Evolutionary conservation across 2,888 invertebrate genomes (phyloP).

Genomic region (Harpalus rubripes): DNA sequence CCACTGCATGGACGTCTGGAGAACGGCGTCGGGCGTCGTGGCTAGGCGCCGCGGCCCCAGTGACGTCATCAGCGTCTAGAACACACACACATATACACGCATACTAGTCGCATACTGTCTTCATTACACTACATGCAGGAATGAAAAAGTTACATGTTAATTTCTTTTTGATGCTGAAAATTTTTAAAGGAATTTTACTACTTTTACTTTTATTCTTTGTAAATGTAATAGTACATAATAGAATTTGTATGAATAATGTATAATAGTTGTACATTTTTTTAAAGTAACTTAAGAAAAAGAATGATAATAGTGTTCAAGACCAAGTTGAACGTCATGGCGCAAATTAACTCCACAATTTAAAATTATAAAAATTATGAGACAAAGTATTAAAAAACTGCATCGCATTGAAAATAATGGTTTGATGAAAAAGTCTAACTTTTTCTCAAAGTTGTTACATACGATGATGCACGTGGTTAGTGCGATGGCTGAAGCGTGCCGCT

Average conservation of each 20-base stretch:
- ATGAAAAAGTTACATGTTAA: not conserved
- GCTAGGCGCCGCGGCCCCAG: conserved; percentile 59
- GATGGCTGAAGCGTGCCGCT: no score
- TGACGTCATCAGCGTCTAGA: conserved; percentile 63
- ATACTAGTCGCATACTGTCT: not conserved
- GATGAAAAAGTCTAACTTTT: no score
- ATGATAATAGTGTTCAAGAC: no score
- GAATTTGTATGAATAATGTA: not conserved
- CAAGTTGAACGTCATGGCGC: no score
- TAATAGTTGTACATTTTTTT: not conserved
- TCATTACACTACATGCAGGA: not conserved
- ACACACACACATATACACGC: conserved; percentile 15
- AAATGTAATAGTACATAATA: not conserved
- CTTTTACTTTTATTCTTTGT: not conserved
- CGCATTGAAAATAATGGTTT: no score
- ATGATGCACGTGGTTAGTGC: no score
- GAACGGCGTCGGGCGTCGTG: conserved; percentile 54
- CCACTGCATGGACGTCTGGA: conserved; percentile 27
- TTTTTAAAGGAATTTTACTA: not conserved
- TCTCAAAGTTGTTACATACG: no score
- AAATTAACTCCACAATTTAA: no score
- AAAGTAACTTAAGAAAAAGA: not conserved
- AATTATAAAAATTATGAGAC: no score
- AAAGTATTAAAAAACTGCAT: no score
- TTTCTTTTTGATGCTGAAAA: not conserved